These are phyloP conservation scores for Diadumene lineata DNA, from an alignment of 92 coral and sea anemone genomes.

Conservation along the genomic window DNA sequence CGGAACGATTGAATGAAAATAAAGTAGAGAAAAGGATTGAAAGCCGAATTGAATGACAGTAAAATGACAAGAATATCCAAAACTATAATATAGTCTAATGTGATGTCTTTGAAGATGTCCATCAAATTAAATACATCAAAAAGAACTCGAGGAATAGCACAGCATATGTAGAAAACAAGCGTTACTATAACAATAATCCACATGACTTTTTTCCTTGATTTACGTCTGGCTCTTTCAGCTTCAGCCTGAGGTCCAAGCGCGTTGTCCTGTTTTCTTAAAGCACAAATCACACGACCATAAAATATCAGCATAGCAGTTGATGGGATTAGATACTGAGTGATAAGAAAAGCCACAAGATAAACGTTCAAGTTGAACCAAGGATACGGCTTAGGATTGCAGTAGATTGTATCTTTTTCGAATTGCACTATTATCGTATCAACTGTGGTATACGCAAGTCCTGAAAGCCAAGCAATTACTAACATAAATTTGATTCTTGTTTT, in stretches of 20 bases:
- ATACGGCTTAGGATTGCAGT: neutral
- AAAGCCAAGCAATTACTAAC: neutral
- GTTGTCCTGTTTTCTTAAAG: too few species aligned
- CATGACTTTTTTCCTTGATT: too few species aligned
- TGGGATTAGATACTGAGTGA: neutral
- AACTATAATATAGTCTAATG: too few species aligned
- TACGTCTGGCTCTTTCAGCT: too few species aligned
- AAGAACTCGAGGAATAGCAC: neutral
- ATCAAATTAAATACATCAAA: neutral
- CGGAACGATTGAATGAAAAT: neutral
- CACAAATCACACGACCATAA: too few species aligned
- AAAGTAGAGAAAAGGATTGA: neutral
- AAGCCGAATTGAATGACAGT: neutral
- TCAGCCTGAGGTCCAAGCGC: too few species aligned
- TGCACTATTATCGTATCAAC: neutral
- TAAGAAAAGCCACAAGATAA: neutral
- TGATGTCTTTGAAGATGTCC: neutral
- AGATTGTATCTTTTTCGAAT: neutral
- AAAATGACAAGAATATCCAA: neutral
- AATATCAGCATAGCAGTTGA: neutral
- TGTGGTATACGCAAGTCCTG: neutral
- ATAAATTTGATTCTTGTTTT: neutral
- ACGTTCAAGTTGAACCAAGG: neutral
- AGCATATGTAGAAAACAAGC: too few species aligned
- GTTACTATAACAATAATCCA: too few species aligned